Evolutionary conservation across 2,113 vertebrate genomes (phyloP), one percentile per base, ranked within the genome.

Genomic region (Pterocles orientalis): DNA sequence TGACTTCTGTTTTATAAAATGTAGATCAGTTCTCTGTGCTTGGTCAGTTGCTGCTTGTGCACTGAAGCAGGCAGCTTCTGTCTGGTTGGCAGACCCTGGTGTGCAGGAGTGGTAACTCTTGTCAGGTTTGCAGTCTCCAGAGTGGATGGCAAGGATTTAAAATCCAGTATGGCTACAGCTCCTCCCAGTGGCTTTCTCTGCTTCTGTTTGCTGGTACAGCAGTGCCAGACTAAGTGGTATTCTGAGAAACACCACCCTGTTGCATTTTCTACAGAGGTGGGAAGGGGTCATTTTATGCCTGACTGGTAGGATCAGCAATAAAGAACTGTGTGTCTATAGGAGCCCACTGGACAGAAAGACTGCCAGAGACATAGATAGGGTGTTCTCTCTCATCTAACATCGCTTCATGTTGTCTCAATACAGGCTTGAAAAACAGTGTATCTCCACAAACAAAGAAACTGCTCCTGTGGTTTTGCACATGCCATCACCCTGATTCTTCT

Each of bases 141-240:
- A 15, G 73, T 3, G 14, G 28, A 79, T 29, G 54, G 39, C 45
- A 31, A 28, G 24, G 60, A 68, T 87, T 86, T 84, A 43, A 62
- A 33, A 24, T 91, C 1, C 4, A 10, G 21, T 61, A 29, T 90
- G 91, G 19, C 28, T 72, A 8, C 73, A 94, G 94, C 96, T 97
- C 96, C 95, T 84, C 92, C 93, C 78, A 61, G 94, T 82, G 95
- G 95, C 47, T 24, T n/a, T 41, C 34, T n/a, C 65, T n/a, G 48
- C 31, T 78, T n/a, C n/a, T 31, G 3, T 34, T 58, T 26, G 14
- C 77, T 64, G 29, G 8, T 48, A 16, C 0, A 0, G 69, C 60
- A 41, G 1, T 39, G 47, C 61, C 60, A 25, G 61, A 10, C 25
- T 12, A 12, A 68, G 76, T 0, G 2, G 23, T 64, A 15, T 36